Evolutionary conservation across 2,888 invertebrate species (phyloP), one percentile per base, ranked within the genome.

Genomic region (Latrodectus hesperus): DNA sequence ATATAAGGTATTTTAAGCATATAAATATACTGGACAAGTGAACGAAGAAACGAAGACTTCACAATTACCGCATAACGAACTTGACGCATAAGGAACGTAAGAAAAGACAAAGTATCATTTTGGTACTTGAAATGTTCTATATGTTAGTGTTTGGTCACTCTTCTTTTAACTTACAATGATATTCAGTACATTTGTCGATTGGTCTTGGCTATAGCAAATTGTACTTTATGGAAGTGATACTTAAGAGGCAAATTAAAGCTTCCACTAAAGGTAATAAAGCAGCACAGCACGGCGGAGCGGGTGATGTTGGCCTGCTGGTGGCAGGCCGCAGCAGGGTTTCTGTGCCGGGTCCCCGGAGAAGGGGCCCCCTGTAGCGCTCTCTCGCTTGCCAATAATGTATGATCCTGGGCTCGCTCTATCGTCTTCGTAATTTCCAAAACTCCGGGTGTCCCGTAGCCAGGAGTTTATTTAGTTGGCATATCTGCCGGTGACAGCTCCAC

Each of bases 191-290:
- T 60, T 60, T 60, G 60, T 60, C 12, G 60, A 60, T 60, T 60
- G n/a, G 14, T 60, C 12, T 16, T 16, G n/a, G 60, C 10, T 71
- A 11, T 16, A 51, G 22, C 26, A n/a, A 51, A 71, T 71, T 51
- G 49, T 71, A 38, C 51, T n/a, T 51, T 51, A 81, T 73, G 74
- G 81, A 73, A 73, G 77, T 67, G 68, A 78, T 84, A 78, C 73
- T 84, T 86, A 80, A 80, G 78, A 86, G 85, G 85, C 85, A 86
- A 86, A 86, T 86, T 86, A 86, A 86, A 80, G 85, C 85, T 80
- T 86, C 80, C 80, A 86, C 85, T 86, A 86, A 86, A 80, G 85
- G 85, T 80, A 86, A 86, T 86, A 86, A 86, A 80, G 80, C 80
- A 68, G 76, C 64, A 17, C 84, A 72, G 72, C 53, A 65, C 72